Base-by-base conservation (phyloP, 2,888 invertebrate species). In the Microplitis manilae region DNA sequence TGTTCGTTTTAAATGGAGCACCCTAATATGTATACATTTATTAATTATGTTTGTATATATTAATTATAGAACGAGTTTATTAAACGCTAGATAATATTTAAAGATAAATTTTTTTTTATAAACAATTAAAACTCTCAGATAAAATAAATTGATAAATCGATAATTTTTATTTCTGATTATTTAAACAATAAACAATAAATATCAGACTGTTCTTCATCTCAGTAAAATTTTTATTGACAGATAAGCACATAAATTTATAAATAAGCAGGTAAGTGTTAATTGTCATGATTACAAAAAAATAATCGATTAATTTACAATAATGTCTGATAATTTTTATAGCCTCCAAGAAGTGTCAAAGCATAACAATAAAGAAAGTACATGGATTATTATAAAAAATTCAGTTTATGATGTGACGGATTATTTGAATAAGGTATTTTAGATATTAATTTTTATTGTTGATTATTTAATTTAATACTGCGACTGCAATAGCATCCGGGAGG, bases 321-420 rank as follows among this genome's bases (percentile, higher is more conserved):
- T 79, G 81, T 62, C 78, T 17, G 75, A 76, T 13, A 17, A 70
- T 20, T 50, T 65, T 38, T 82, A 77, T 41, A 79, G 77, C 65
- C 76, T 91, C 39, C 91, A 92, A 6, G 94, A 95, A 82, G 92
- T 95, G 74, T 89, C 92, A 1, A 84, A 89, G 61, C 90, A 92
- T 71, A 92, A 93, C 85, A 95, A 95, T 0, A 90, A 90, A 81
- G 90, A 91, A 60, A 92, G 91, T 4, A 85, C 90, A 0, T 95
- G 95, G 95, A 87, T 95, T 68, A 91, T 95, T 39, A 90, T 94
- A 82, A 93, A 92, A 84, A 93, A 94, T 84, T 86, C 84, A 38
- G 93, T 95, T 4, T 95, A 95, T 85, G 94, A 95, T 88, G 91
- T 94, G 81, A 94, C 94, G 1, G 90, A 91, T 7, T 95, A 93